Evolutionary conservation across 2,113 vertebrate species (phyloP).

Genomic region (Notothenia rossii): DNA sequence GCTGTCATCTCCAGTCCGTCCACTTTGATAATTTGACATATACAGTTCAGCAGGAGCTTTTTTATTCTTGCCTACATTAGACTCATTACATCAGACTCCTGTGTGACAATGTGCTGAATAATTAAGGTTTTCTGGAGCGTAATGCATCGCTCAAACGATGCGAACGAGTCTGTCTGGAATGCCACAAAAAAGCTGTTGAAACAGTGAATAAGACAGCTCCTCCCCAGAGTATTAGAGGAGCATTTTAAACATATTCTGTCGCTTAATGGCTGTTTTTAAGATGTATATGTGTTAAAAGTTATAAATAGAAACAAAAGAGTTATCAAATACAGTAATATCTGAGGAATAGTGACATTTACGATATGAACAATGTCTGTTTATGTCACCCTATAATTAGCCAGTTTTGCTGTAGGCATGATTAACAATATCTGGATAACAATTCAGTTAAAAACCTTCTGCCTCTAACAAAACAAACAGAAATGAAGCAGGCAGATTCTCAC

Average conservation of each 20-base stretch:
- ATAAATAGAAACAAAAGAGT: background rate
- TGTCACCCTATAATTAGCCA: background rate
- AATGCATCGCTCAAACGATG: slow-evolving; percentile 19
- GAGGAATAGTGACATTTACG: background rate
- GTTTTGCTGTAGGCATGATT: slow-evolving; percentile 8
- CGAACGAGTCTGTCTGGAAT: slow-evolving; percentile 15
- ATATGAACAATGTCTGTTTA: background rate
- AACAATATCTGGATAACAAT: background rate
- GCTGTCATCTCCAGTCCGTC: slow-evolving; percentile 11
- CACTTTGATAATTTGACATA: slow-evolving; percentile 3
- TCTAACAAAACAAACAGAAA: slow-evolving; percentile 2
- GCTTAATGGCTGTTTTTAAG: background rate
- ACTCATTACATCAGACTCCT: slow-evolving; percentile 47
- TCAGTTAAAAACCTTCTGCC: background rate
- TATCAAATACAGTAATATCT: background rate
- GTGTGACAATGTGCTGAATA: slow-evolving; percentile 40
- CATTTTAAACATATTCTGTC: background rate
- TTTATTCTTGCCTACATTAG: slow-evolving; percentile 25
- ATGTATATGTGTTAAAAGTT: no score
- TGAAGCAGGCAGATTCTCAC: slow-evolving; percentile 32
- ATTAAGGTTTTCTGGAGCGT: slow-evolving; percentile 45
- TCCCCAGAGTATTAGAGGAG: background rate
- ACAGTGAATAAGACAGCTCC: background rate
- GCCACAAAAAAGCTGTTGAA: slow-evolving; percentile 1
- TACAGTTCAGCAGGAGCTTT: slow-evolving; percentile 3